Conservation (phyloP, 2,888 invertebrate species). For the Prenolepis imparis region DNA sequence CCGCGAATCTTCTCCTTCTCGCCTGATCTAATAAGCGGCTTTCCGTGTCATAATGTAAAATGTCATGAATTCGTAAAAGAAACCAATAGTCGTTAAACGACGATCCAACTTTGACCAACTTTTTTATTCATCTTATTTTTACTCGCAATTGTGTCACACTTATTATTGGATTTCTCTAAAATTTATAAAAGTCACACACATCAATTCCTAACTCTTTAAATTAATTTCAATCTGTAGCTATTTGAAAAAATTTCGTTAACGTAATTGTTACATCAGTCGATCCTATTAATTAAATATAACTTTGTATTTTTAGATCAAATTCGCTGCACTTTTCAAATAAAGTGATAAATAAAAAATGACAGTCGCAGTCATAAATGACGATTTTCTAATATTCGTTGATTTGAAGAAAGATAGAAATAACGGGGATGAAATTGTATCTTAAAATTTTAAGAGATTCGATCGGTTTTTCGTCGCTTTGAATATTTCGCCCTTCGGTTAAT, state of each 20-base stretch:
- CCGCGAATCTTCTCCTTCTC: conserved; percentile 10
- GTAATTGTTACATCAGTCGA: background rate
- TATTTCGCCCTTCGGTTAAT: conserved; percentile 13
- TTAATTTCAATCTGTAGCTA: background rate
- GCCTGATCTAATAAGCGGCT: conserved; percentile 65
- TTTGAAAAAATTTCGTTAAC: background rate
- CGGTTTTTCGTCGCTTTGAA: background rate
- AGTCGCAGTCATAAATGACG: background rate
- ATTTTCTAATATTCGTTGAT: background rate
- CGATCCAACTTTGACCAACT: background rate
- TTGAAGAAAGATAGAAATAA: background rate
- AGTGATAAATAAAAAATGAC: background rate
- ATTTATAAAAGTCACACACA: background rate
- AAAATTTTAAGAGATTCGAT: background rate
- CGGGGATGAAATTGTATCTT: background rate
- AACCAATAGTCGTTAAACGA: conserved; percentile 1
- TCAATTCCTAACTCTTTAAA: background rate
- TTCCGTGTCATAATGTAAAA: conserved; percentile 30
- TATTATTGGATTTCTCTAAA: background rate
- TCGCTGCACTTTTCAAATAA: background rate
- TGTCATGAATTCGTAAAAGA: background rate
- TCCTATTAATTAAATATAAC: background rate
- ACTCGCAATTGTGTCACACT: background rate
- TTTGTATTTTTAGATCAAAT: background rate
- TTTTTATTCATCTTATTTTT: conserved; percentile 21